Conservation (phyloP, 2,888 invertebrate genomes). For the Icerya purchasi region DNA sequence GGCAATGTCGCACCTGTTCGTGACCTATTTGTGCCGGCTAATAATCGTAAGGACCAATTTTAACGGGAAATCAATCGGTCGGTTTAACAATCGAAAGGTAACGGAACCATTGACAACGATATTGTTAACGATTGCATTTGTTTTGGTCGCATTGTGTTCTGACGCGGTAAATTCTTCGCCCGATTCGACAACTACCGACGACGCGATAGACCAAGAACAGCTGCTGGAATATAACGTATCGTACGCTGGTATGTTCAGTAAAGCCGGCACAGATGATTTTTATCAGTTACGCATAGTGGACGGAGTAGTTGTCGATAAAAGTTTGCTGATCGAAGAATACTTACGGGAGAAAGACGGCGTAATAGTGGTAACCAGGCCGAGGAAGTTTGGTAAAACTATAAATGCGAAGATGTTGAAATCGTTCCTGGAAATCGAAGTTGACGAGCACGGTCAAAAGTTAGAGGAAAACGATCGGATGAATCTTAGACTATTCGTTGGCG, state of each 20-base stretch:
- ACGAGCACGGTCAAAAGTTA: neutral
- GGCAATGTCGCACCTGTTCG: too few species aligned
- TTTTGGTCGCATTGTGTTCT: too few species aligned
- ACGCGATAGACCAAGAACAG: neutral
- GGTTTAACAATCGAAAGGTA: too few species aligned
- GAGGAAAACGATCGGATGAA: neutral
- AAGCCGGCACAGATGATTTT: neutral
- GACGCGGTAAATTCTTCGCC: too few species aligned
- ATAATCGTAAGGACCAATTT: too few species aligned
- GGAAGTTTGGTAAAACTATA: neutral
- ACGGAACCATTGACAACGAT: too few species aligned
- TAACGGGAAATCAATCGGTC: too few species aligned
- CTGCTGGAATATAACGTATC: neutral
- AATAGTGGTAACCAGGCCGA: neutral
- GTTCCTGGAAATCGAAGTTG: neutral
- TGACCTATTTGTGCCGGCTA: too few species aligned
- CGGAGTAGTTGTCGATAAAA: neutral
- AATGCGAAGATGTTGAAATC: neutral
- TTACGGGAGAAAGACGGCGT: neutral
- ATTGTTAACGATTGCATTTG: too few species aligned
- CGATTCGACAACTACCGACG: neutral
- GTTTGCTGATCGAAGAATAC: neutral
- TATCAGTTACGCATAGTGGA: neutral
- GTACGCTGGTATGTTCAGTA: neutral
- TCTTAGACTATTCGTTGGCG: neutral